A percentile compares a stretch with the other conserved stretches of the same genome.
Evolutionary conservation across 2,888 invertebrate species (phyloP).

Genomic region (Cacoxenus indagator): DNA sequence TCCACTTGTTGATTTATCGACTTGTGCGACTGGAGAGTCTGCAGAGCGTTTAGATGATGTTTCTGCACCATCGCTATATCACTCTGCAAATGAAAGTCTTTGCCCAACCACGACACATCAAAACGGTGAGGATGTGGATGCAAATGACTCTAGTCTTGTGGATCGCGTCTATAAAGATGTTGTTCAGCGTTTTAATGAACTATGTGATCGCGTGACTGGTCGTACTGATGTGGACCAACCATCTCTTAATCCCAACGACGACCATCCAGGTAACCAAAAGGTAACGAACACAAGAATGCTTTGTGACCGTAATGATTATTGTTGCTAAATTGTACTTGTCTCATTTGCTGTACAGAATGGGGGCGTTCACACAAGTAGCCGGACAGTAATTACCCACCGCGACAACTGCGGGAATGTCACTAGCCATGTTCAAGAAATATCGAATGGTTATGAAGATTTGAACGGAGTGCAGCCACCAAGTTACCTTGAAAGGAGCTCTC

Average conservation of each 20-base stretch:
- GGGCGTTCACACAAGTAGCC: slow-evolving; percentile 23
- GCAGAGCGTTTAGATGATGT: background rate
- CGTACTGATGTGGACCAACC: background rate
- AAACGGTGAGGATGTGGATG: background rate
- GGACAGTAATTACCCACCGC: slow-evolving; percentile 31
- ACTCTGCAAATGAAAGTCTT: background rate
- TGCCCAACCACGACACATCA: too few relatives aligned
- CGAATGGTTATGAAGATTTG: slow-evolving; percentile 19
- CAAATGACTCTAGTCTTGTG: slow-evolving; percentile 5
- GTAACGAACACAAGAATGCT: background rate
- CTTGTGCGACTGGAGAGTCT: too few relatives aligned
- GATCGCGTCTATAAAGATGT: slow-evolving; percentile 33
- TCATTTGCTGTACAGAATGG: slow-evolving; percentile 9
- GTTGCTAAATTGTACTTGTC: background rate
- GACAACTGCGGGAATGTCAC: slow-evolving; percentile 42
- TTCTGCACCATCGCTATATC: background rate
- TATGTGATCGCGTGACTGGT: slow-evolving; percentile 19
- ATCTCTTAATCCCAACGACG: background rate
- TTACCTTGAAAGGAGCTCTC: slow-evolving; percentile 3
- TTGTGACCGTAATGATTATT: background rate
- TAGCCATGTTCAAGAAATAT: slow-evolving; percentile 37
- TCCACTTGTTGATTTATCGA: too few relatives aligned
- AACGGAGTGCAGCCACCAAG: slow-evolving; percentile 5
- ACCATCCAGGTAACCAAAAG: background rate
- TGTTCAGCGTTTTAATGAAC: slow-evolving; percentile 29